Base-by-base conservation (phyloP, 2,888 invertebrate genomes). In the Pedicia rivosa region DNA sequence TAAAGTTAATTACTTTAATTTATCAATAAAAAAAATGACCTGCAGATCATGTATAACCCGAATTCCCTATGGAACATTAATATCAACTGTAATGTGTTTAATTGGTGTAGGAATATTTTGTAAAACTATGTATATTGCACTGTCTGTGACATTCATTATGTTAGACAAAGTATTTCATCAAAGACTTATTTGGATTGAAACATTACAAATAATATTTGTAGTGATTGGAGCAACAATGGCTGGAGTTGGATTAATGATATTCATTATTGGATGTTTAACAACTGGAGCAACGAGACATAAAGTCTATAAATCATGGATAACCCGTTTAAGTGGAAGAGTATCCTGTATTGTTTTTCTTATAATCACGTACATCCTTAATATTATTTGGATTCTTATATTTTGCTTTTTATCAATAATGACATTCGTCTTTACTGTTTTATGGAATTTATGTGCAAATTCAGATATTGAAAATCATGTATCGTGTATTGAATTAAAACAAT, bases 31-130 rank as follows among this genome's bases (percentile, higher is more conserved):
- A n/a, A n/a, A n/a, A n/a, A n/a, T n/a, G n/a, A n/a, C n/a, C 44
- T 82, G 79, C 55, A 74, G 74, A 54, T 74, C 78, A 52, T 84
- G 82, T 54, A 68, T 86, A 60, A 77, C 81, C 31, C 70, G 87
- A 50, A 74, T 88, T 48, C 88, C 88, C 15, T 87, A 86, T 63
- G 87, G 87, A 43, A 87, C 88, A 36, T 71, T 88, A 38, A 84
- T 88, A 51, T 88, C 87, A 33, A 84, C 87, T 30, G 77, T 87
- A 47, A 80, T 87, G 78, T 86, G 84, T 59, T 74, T 80, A 51
- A 69, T 83, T 56, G 88, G 88, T 50, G 84, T 88, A 47, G 79
- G 84, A 38, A 75, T 88, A 46, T 90, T 88, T 62, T 83, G 86
- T 56, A 79, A 78, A 37, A 84, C 86, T 28, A 86, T 88, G 80